Conservation (phyloP, 1,140 invertebrate species). For the Yoshiicerus persimilis region DNA sequence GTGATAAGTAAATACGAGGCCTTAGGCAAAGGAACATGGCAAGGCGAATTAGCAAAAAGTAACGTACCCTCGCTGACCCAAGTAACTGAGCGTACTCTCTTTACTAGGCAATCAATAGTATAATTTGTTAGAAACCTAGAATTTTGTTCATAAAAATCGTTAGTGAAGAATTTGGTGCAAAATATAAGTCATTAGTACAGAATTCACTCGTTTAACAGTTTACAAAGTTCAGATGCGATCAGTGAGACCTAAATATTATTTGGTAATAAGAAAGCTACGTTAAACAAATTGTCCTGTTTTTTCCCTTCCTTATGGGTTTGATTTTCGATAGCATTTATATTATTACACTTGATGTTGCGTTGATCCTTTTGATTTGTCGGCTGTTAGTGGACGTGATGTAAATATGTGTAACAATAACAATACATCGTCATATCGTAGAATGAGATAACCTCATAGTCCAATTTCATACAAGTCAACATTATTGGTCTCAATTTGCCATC, state of each 20-base stretch:
- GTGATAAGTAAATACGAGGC: background rate
- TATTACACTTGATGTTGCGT: background rate
- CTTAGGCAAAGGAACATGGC: background rate
- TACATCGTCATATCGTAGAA: background rate
- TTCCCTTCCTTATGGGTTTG: background rate
- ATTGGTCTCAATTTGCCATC: background rate
- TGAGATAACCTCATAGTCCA: background rate
- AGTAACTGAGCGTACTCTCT: background rate
- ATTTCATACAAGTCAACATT: background rate
- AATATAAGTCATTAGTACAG: background rate
- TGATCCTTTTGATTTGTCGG: background rate
- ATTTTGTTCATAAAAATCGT: background rate
- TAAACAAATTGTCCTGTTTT: background rate
- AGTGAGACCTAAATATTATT: background rate
- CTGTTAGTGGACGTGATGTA: background rate
- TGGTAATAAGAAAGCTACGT: background rate
- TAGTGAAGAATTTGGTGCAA: background rate
- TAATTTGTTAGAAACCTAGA: background rate
- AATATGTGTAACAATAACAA: background rate
- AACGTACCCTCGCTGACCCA: background rate
- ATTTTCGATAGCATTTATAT: background rate
- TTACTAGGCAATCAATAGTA: background rate
- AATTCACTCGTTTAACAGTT: background rate
- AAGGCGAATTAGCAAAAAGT: background rate
- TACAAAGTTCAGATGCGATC: background rate